Conservation (phyloP, 2,888 invertebrate genomes). For the Zygothrica quintamaculata region DNA sequence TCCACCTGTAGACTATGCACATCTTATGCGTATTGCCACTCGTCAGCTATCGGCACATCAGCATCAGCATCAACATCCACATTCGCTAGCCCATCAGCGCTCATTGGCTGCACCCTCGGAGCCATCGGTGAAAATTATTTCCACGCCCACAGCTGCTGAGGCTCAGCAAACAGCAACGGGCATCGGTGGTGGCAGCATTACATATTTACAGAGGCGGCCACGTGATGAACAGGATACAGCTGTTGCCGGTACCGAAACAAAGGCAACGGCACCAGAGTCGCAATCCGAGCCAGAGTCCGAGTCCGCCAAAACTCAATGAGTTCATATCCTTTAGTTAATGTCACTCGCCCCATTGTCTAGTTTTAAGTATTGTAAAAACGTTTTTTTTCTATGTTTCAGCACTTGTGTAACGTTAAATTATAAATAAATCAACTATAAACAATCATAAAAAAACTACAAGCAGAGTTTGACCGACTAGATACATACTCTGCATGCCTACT, state of each 20-base stretch:
- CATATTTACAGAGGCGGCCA: constrained; percentile 75
- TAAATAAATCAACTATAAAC: constrained; percentile 51
- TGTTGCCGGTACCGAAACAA: constrained; percentile 71
- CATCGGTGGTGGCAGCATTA: constrained; percentile 75
- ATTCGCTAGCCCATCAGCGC: constrained; percentile 49
- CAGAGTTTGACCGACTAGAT: not conserved
- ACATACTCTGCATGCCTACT: too few species aligned
- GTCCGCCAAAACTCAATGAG: constrained; percentile 50
- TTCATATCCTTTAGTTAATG: constrained; percentile 67
- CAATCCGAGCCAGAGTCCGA: constrained; percentile 18
- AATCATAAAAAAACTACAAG: not conserved
- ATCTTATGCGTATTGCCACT: constrained; percentile 75
- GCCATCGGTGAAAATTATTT: constrained; percentile 76
- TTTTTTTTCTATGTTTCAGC: constrained; percentile 62
- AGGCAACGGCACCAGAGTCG: constrained; percentile 50
- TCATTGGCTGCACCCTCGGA: constrained; percentile 71
- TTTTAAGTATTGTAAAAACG: constrained; percentile 76
- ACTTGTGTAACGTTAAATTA: constrained; percentile 70
- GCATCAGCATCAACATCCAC: constrained; percentile 59
- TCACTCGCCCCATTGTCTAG: constrained; percentile 62
- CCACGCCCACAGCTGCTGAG: constrained; percentile 65
- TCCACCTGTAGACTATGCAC: constrained; percentile 77
- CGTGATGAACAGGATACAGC: constrained; percentile 82
- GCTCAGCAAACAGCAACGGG: constrained; percentile 70
- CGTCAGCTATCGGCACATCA: constrained; percentile 71